Percentiles rank a stretch among this genome's conserved stretches.
phyloP scores from a whole-genome alignment of 37 sponge, comb jelly and placozoan genomes.

The Oopsacas minuta region DNA sequence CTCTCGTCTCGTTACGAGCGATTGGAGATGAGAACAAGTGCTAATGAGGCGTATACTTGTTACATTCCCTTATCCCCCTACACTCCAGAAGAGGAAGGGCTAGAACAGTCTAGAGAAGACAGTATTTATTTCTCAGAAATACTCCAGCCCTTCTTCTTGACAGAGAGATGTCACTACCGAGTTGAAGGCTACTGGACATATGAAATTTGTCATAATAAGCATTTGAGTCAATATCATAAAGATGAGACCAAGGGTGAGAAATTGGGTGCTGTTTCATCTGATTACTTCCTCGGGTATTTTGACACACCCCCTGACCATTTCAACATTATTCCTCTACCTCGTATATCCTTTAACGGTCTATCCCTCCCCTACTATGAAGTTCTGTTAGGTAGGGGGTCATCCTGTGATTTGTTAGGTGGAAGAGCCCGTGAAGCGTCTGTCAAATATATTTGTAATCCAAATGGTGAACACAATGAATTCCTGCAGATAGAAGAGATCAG shows the following conservation, averaged over 20 bases:
- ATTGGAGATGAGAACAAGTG: not conserved
- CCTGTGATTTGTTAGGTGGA: constrained; percentile 41
- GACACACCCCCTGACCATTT: not conserved
- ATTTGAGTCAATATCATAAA: constrained; percentile 49
- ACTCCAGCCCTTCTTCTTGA: not conserved
- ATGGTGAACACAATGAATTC: constrained; percentile 36
- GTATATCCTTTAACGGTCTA: constrained; percentile 30
- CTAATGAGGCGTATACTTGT: not conserved
- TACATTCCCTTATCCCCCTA: not conserved
- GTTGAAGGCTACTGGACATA: constrained; percentile 60
- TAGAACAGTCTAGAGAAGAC: not conserved
- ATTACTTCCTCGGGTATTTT: not conserved
- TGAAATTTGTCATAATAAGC: constrained; percentile 44
- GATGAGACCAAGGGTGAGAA: constrained; percentile 13
- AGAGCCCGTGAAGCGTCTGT: constrained; percentile 27
- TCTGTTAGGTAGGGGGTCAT: constrained; percentile 37
- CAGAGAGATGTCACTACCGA: not conserved
- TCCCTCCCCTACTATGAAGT: constrained; percentile 51
- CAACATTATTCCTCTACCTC: constrained; percentile 18
- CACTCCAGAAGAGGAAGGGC: not conserved
- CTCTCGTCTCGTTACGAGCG: not conserved
- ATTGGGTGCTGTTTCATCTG: not conserved
- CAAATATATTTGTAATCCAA: constrained; percentile 42
- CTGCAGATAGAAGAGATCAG: not conserved
- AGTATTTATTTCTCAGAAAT: not conserved